Percentiles rank a stretch among this genome's conserved stretches.
Conservation (phyloP, 1,140 invertebrate genomes). For the Stenopsyche tienmushanensis region DNA sequence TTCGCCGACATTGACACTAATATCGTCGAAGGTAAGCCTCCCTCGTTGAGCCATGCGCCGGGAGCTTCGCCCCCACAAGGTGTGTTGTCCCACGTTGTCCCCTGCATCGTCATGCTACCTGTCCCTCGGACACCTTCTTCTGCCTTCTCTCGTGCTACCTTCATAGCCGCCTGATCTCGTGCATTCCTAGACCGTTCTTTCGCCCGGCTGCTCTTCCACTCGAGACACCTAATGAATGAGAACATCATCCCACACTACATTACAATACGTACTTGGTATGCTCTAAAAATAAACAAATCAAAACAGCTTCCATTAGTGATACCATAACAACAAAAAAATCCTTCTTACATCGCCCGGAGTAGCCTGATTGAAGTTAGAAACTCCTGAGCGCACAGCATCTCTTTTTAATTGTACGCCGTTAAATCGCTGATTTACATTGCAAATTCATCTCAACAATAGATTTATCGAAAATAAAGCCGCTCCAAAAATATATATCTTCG, state of each 20-base stretch:
- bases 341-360: too few relatives aligned
- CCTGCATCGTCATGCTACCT: slow-evolving; percentile 22
- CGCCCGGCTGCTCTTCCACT: background rate
- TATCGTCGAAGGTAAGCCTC: slow-evolving; percentile 68
- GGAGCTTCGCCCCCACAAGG: slow-evolving; percentile 24
- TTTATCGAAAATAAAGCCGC: background rate
- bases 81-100: slow-evolving; percentile 29
- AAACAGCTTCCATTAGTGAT: too few relatives aligned
- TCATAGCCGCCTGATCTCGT: slow-evolving; percentile 7
- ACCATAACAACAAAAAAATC: too few relatives aligned
- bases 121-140: slow-evolving; percentile 15
- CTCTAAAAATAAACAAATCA: too few relatives aligned
- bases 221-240: background rate
- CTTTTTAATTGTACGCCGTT: too few relatives aligned
- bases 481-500: background rate
- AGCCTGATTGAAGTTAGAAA: too few relatives aligned
- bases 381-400: too few relatives aligned
- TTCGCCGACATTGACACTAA: slow-evolving; percentile 65
- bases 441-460: too few relatives aligned
- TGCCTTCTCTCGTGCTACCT: slow-evolving; percentile 11
- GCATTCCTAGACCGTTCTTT: background rate
- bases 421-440: too few relatives aligned
- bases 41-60: slow-evolving; percentile 25
- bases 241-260: background rate
- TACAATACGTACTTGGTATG: too few relatives aligned